Evolutionary conservation across 92 coral and sea anemone genomes (phyloP).

Genomic region (Paragorgia papillata): DNA sequence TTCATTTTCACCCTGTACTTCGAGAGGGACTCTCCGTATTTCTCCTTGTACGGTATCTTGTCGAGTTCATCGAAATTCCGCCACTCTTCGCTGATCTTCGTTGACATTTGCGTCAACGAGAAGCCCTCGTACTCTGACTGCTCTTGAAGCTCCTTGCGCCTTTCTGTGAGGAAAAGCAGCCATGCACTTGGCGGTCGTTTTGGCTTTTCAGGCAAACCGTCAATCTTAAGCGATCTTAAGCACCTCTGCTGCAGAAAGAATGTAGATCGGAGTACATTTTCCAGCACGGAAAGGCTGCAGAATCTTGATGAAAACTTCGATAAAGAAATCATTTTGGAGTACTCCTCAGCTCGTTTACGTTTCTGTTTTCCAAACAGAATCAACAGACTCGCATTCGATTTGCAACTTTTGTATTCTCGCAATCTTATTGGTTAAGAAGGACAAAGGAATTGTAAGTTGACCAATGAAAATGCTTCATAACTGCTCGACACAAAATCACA

Average conservation of each 20-base stretch:
- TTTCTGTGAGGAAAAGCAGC: conserved; percentile 69
- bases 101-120: conserved; percentile 35
- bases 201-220: conserved; percentile 51
- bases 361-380: background rate
- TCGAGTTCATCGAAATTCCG: conserved; percentile 44
- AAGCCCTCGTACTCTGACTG: conserved; percentile 12
- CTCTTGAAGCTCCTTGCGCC: conserved; percentile 38
- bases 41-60: conserved; percentile 48
- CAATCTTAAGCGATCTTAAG: background rate
- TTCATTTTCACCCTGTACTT: conserved; percentile 57
- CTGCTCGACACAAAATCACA: background rate
- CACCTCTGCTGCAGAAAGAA: conserved; percentile 8
- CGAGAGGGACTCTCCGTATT: conserved; percentile 42
- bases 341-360: background rate
- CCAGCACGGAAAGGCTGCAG: background rate
- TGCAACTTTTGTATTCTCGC: background rate
- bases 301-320: background rate
- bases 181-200: conserved; percentile 72
- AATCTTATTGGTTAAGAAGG: conserved; percentile 6
- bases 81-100: conserved; percentile 53
- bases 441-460: background rate
- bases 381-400: background rate
- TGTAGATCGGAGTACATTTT: background rate
- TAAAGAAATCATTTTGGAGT: conserved; percentile 11
- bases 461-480: conserved; percentile 12